phyloP scores from a whole-genome alignment of 2,113 vertebrate genomes.

The Pelobates fuscus region DNA sequence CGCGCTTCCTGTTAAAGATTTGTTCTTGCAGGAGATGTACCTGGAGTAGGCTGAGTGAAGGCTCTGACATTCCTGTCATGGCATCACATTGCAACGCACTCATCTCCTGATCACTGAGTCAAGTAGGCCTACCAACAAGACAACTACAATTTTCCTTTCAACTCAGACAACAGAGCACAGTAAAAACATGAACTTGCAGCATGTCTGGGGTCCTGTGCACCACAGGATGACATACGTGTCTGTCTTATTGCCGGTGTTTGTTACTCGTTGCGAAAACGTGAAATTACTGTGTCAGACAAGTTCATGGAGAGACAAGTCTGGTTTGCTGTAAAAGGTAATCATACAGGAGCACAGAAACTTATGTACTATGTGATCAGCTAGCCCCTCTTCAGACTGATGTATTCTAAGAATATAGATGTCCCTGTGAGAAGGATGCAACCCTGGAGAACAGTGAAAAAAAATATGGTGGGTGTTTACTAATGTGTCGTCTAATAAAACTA shows the following conservation, averaged over 20 bases:
- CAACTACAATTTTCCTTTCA: constrained; percentile 69
- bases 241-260: constrained; percentile 20
- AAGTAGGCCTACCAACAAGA: constrained; percentile 63
- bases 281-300: constrained; percentile 36
- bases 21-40: constrained; percentile 52
- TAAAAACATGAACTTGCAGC: constrained; percentile 51
- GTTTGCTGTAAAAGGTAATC: constrained; percentile 21
- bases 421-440: too few species aligned
- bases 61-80: constrained; percentile 44
- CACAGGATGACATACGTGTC: constrained; percentile 6
- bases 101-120: constrained; percentile 51
- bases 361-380: not conserved
- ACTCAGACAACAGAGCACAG: constrained; percentile 64
- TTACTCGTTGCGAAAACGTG: constrained; percentile 14
- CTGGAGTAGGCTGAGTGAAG: constrained; percentile 50
- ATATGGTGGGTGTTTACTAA: too few species aligned
- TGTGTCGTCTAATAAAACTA: too few species aligned
- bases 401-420: too few species aligned
- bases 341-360: not conserved
- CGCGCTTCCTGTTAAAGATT: constrained; percentile 44
- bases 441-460: too few species aligned
- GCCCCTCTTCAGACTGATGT: not conserved
- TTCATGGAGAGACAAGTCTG: constrained; percentile 15
- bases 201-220: constrained; percentile 56
- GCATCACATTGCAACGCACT: constrained; percentile 32